Conservation (phyloP, 2,797 vertebrate genomes). For the Chaetodon trifasciatus region DNA sequence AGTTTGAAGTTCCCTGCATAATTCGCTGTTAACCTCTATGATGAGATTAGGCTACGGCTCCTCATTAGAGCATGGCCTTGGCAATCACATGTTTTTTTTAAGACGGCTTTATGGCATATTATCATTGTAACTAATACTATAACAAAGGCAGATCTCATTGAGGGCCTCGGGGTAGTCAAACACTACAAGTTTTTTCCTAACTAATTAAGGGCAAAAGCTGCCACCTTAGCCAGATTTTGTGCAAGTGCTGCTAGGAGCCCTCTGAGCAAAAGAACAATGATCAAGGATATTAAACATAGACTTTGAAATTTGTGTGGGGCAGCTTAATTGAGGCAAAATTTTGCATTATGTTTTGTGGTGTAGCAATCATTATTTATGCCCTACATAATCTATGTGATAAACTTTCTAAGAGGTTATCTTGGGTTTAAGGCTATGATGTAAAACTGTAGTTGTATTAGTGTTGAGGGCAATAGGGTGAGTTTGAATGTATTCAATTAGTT, state of each 20-base stretch:
- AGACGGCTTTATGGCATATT: conserved; percentile 56
- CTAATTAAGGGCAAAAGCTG: conserved; percentile 69
- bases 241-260: conserved; percentile 50
- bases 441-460: conserved; percentile 23
- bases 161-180: conserved; percentile 57
- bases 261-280: conserved; percentile 60
- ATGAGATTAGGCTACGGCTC: conserved; percentile 67
- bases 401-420: conserved; percentile 5
- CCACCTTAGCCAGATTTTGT: conserved; percentile 54
- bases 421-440: conserved; percentile 15
- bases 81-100: conserved; percentile 62
- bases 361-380: conserved; percentile 33
- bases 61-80: conserved; percentile 73
- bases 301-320: conserved; percentile 50
- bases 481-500: not conserved
- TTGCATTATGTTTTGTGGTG: conserved; percentile 6
- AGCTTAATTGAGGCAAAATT: conserved; percentile 49
- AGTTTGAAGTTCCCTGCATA: conserved; percentile 64
- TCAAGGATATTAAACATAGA: conserved; percentile 55
- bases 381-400: conserved; percentile 35
- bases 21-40: conserved; percentile 71
- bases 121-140: conserved; percentile 68
- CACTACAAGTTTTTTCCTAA: conserved; percentile 38
- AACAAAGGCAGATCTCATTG: conserved; percentile 63
- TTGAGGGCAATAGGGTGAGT: not conserved